A percentile compares a stretch with the other conserved stretches of the same genome.
These are phyloP conservation scores for Hydropsyche tenuis DNA, from an alignment of 1,140 invertebrate genomes.

Conservation along the genomic window DNA sequence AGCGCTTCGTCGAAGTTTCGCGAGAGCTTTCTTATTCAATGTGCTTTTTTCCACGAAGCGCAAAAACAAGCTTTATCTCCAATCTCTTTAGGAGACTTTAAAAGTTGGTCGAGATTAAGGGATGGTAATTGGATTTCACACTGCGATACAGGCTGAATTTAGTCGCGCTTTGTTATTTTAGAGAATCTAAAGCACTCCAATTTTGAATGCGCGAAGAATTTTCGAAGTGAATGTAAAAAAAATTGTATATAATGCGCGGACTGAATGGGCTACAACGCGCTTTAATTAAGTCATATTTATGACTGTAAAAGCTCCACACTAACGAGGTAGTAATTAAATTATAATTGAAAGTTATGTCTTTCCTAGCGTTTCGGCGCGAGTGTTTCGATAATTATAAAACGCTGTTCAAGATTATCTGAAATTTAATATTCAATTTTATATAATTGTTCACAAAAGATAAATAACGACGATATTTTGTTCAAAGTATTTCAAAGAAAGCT, in stretches of 20 bases:
- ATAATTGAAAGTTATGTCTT: neutral
- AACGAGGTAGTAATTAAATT: neutral
- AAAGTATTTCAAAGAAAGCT: too few species aligned
- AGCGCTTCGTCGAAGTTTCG: too few species aligned
- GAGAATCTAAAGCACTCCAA: neutral
- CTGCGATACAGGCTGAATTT: neutral
- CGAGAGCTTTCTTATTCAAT: neutral
- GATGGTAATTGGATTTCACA: slow-evolving; percentile 17
- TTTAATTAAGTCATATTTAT: slow-evolving; percentile 1
- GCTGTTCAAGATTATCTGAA: too few species aligned
- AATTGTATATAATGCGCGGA: neutral
- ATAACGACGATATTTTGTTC: too few species aligned
- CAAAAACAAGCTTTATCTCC: neutral
- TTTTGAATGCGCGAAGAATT: neutral
- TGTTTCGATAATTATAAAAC: too few species aligned
- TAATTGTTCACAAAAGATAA: too few species aligned
- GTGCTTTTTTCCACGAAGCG: neutral
- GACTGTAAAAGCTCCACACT: neutral
- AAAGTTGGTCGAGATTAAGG: slow-evolving; percentile 8
- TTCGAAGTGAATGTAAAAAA: neutral
- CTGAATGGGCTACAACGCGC: neutral
- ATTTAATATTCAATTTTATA: too few species aligned
- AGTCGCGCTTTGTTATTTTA: neutral
- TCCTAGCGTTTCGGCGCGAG: too few species aligned
- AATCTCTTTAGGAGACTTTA: neutral